Base-by-base conservation (phyloP, 2,888 invertebrate genomes). In the Platynereis dumerilii region DNA sequence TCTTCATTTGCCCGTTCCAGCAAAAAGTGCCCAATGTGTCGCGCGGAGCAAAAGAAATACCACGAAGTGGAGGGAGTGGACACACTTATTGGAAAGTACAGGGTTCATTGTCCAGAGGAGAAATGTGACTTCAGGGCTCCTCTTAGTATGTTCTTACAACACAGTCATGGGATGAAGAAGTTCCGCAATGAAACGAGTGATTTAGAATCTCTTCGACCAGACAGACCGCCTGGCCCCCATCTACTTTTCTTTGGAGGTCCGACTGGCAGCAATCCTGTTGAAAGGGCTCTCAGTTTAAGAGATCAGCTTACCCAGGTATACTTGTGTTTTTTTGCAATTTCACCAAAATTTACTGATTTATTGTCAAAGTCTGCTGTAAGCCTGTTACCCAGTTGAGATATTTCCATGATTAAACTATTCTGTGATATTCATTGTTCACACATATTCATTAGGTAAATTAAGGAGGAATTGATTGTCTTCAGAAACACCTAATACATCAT, bases 1-100 rank as follows among this genome's bases (percentile, higher is more conserved):
- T n/a, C n/a, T n/a, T n/a, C n/a, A n/a, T n/a, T n/a, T n/a, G n/a
- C n/a, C n/a, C n/a, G n/a, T n/a, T n/a, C n/a, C n/a, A 48, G 79
- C 58, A 69, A 76, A 28, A 73, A 77, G 54, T 82, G 82, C 65
- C 82, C 82, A 17, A 77, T 81, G n/a, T 82, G 82, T 67, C 69
- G 81, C 29, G 39, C 55, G 27, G 59, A 28, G 58, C 73, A 59
- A 75, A 73, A 3, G 73, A 78, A 10, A 57, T 81, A 81, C 70
- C 65, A 68, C 17, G 69, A 72, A 24, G 71, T 75, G 65, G 64
- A 71, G 22, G 76, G 73, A 10, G 53, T 61, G 17, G 44, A 54
- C 48, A 62, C 42, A 28, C 39, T 26, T 52, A 34, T 72, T 17
- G 70, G 70, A 29, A 67, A 72, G 12, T 76, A 76, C 58, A 67